Conservation (phyloP, 2,888 invertebrate species). For the Drosophila stalkeri region DNA sequence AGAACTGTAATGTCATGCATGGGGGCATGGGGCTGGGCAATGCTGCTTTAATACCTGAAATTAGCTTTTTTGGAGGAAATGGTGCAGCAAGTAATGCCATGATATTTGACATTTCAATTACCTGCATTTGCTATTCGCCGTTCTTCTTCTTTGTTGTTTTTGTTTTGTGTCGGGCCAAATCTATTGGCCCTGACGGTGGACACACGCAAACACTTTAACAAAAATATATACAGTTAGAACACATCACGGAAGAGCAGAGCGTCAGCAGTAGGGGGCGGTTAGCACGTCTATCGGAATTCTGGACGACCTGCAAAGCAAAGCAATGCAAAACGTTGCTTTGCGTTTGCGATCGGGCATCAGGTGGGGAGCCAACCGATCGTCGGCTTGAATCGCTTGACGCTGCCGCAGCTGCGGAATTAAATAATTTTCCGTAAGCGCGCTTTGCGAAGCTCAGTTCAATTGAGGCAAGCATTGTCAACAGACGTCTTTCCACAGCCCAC, state of each 20-base stretch:
- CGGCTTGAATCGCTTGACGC: slow-evolving; percentile 24
- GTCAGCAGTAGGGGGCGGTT: background rate
- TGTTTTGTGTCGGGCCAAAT: slow-evolving; percentile 29
- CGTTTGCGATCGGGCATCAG: slow-evolving; percentile 14
- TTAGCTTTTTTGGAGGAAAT: slow-evolving; percentile 44
- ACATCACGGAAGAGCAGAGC: slow-evolving; percentile 42
- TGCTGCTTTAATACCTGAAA: slow-evolving; percentile 35
- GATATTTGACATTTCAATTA: slow-evolving; percentile 33
- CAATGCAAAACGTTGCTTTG: slow-evolving; percentile 9
- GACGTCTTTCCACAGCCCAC: slow-evolving; percentile 58
- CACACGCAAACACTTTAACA: slow-evolving; percentile 35
- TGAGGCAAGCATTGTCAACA: slow-evolving; percentile 74
- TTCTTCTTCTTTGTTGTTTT: background rate
- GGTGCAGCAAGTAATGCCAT: slow-evolving; percentile 40
- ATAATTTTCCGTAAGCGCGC: slow-evolving; percentile 76
- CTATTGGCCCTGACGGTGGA: slow-evolving; percentile 16
- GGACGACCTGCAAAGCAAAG: slow-evolving; percentile 2
- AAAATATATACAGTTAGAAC: slow-evolving; percentile 36
- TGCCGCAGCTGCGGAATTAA: slow-evolving; percentile 61
- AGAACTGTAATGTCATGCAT: slow-evolving; percentile 32
- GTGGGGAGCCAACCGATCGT: slow-evolving; percentile 39
- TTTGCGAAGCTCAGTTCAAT: slow-evolving; percentile 80
- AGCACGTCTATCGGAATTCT: background rate
- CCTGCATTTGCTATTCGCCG: slow-evolving; percentile 6
- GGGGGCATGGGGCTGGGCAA: background rate